These are phyloP conservation scores for Gerris lacustris DNA, from an alignment of 2,888 invertebrate genomes.

Conservation along the genomic window DNA sequence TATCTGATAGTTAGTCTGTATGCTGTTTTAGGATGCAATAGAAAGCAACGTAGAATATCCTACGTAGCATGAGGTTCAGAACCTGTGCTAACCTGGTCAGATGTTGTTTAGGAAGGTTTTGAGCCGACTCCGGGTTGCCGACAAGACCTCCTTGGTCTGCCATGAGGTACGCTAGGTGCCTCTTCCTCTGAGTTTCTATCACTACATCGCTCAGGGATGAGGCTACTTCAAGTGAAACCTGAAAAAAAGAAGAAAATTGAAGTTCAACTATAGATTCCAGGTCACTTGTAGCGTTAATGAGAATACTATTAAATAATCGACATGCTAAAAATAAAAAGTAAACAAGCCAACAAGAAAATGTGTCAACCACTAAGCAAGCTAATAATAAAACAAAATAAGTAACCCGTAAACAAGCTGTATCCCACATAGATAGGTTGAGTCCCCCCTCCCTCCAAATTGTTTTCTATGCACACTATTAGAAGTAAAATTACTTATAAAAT, in stretches of 20 bases:
- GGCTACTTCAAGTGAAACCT: slow-evolving; percentile 60
- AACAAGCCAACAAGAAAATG: no score
- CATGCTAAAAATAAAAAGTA: no score
- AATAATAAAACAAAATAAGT: no score
- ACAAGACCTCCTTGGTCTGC: slow-evolving; percentile 89
- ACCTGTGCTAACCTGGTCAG: slow-evolving; percentile 47
- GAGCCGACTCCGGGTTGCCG: slow-evolving; percentile 75
- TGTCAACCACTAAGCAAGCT: no score
- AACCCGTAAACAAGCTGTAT: no score
- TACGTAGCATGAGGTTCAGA: neutral
- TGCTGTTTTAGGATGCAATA: neutral
- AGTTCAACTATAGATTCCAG: neutral
- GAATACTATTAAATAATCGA: no score
- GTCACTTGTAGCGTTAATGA: no score
- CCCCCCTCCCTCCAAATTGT: no score
- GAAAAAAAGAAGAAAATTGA: slow-evolving; percentile 16
- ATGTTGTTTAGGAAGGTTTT: slow-evolving; percentile 89
- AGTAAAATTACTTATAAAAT: no score
- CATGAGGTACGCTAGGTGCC: slow-evolving; percentile 91
- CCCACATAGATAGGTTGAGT: no score
- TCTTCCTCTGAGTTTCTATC: slow-evolving; percentile 76
- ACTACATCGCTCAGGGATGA: slow-evolving; percentile 71
- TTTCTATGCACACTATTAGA: no score
- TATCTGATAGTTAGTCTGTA: no score
- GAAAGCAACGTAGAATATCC: neutral